Evolutionary conservation across 2,797 vertebrate genomes (phyloP).

Genomic region (Cottoperca gobio): DNA sequence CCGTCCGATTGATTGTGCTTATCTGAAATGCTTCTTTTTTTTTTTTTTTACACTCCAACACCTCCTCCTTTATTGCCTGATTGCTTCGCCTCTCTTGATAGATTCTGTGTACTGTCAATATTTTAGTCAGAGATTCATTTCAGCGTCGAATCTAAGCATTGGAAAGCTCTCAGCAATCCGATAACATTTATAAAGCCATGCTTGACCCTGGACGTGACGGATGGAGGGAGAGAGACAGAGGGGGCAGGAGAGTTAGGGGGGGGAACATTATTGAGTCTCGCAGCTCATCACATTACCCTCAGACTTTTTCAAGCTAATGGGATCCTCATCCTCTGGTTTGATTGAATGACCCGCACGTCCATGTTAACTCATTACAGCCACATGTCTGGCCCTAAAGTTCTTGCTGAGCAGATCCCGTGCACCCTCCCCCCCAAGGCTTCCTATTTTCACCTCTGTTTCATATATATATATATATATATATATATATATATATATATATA

Average conservation of each 20-base stretch:
- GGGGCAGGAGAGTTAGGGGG: conserved; percentile 10
- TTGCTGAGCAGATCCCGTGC: conserved; percentile 9
- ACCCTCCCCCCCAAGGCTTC: neutral
- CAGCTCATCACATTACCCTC: conserved; percentile 76
- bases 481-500: too few relatives aligned
- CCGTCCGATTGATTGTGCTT: conserved; percentile 77
- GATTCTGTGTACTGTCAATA: conserved; percentile 75
- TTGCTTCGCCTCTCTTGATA: conserved; percentile 73
- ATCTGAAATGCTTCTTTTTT: conserved; percentile 55
- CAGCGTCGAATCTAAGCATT: conserved; percentile 66
- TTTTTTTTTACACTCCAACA: conserved; percentile 2
- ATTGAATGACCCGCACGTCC: conserved; percentile 52
- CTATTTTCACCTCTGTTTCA: conserved; percentile 46
- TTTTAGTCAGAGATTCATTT: conserved; percentile 86
- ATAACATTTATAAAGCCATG: conserved; percentile 79
- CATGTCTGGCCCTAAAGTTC: conserved; percentile 30
- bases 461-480: too few relatives aligned
- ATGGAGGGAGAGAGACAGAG: conserved; percentile 54
- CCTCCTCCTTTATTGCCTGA: conserved; percentile 67
- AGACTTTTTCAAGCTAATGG: conserved; percentile 66
- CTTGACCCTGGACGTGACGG: conserved; percentile 71
- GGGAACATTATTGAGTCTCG: conserved; percentile 59
- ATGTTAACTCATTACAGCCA: conserved; percentile 61
- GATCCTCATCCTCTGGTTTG: conserved; percentile 64
- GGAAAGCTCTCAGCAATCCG: conserved; percentile 79